A percentile compares a stretch with the other conserved stretches of the same genome.
Evolutionary conservation across 2,113 vertebrate species (phyloP).

Genomic region (Hirundichthys speculiger): DNA sequence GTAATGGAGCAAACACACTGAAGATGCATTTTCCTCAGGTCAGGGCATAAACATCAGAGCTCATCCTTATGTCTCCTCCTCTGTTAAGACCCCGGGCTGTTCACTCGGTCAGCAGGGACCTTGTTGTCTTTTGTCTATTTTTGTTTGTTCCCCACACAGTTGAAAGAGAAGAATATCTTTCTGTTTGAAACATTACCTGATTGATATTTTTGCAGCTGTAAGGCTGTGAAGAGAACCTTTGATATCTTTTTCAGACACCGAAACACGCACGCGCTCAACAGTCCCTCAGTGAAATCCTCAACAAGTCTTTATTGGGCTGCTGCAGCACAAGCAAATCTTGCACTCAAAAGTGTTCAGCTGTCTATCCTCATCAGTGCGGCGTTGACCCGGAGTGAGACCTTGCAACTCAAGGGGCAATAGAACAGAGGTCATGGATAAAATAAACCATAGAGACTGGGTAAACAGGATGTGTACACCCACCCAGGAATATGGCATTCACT

Average conservation of each 20-base stretch:
- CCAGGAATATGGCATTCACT: slow-evolving; percentile 56
- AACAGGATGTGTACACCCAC: slow-evolving; percentile 70
- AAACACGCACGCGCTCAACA: slow-evolving; percentile 9
- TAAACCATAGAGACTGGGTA: slow-evolving; percentile 63
- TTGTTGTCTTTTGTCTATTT: slow-evolving; percentile 74
- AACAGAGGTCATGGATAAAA: slow-evolving; percentile 65
- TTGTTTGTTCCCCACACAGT: slow-evolving; percentile 71
- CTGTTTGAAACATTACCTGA: slow-evolving; percentile 74
- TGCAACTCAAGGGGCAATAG: slow-evolving; percentile 31
- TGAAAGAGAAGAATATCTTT: slow-evolving; percentile 72
- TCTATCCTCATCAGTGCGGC: slow-evolving; percentile 55
- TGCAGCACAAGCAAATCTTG: slow-evolving; percentile 27
- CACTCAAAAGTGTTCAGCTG: slow-evolving; percentile 70
- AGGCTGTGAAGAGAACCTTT: slow-evolving; percentile 69
- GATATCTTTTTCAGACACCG: slow-evolving; percentile 57
- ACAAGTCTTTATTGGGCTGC: slow-evolving; percentile 8
- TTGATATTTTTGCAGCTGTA: slow-evolving; percentile 82
- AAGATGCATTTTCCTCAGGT: slow-evolving; percentile 62
- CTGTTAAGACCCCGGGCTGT: slow-evolving; percentile 37
- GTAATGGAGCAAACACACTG: slow-evolving; percentile 45
- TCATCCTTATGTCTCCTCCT: slow-evolving; percentile 38
- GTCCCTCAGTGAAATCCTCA: slow-evolving; percentile 26
- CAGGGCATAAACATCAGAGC: slow-evolving; percentile 45
- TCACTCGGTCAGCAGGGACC: slow-evolving; percentile 59
- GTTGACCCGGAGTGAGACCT: slow-evolving; percentile 49